Conservation (phyloP, 2,888 invertebrate genomes). For the Diarsia brunnea region DNA sequence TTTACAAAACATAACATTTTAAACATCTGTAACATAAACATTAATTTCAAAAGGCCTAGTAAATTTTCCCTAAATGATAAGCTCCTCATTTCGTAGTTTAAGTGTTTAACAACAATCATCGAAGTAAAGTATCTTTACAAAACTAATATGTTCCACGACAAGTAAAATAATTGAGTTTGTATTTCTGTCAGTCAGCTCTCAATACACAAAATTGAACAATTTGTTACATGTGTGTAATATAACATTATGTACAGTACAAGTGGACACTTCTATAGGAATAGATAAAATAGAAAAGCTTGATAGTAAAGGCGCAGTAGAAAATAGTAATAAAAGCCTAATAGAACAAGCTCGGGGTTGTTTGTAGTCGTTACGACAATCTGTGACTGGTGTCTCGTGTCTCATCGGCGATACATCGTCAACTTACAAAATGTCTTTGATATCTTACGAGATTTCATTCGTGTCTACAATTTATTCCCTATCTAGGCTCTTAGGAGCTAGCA, state of each 20-base stretch:
- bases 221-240: constrained; percentile 54
- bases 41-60: constrained; percentile 79
- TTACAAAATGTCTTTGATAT: constrained; percentile 58
- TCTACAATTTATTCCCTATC: constrained; percentile 80
- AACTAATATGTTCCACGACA: constrained; percentile 56
- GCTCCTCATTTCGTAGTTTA: constrained; percentile 80
- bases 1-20: constrained; percentile 78
- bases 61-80: constrained; percentile 86
- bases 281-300: constrained; percentile 81
- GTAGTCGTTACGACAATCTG: constrained; percentile 54
- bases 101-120: constrained; percentile 62
- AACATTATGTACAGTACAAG: constrained; percentile 64
- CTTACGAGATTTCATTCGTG: constrained; percentile 60
- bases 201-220: constrained; percentile 56
- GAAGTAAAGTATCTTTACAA: constrained; percentile 56
- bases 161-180: constrained; percentile 54
- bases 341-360: constrained; percentile 87
- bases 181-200: constrained; percentile 62
- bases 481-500: constrained; percentile 80
- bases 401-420: constrained; percentile 42
- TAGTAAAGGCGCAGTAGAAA: constrained; percentile 85
- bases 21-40: constrained; percentile 76
- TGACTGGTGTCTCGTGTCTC: constrained; percentile 28
- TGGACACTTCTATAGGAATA: constrained; percentile 66
- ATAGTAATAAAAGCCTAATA: constrained; percentile 86